Base-by-base conservation (phyloP, 2,113 vertebrate genomes). In the Uropsilus gracilis region DNA sequence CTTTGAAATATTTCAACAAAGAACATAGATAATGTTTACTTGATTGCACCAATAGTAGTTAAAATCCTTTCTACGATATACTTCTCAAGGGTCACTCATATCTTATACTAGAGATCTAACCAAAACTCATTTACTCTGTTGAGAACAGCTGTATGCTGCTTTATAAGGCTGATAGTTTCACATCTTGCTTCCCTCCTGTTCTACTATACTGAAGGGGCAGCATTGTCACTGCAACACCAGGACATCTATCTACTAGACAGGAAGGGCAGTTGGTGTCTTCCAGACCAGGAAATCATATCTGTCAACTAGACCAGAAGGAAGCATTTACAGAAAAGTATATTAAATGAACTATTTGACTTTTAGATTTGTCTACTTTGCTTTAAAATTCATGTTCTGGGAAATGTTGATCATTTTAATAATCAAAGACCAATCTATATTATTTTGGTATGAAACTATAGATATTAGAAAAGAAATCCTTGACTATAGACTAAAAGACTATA, bases 31-130 rank as follows among this genome's bases (percentile, higher is more conserved):
- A 82, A 48, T 91, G 76, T 94, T 96, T 92, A 90, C 8, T 3
- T 68, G 46, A 91, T 34, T 77, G 55, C 88, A 89, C 85, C 85
- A 95, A 96, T 59, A 76, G 80, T 76, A 75, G 64, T 83, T 95
- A 84, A 17, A 17, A 92, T 87, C 63, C 48, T 95, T 82, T 80
- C 59, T 18, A 39, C 63, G 57, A 76, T 68, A 72, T 2, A 57
- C 61, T 88, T 95, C 75, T 93, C 44, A 61, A 53, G 10, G 86
- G 20, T n/a, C 44, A 90, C 76, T 37, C 24, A 53, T 53, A 22
- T 59, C 22, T 92, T 39, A 42, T 1, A 24, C 2, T 48, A 72
- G 42, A 46, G 61, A 30, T 61, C 42, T 39, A 75, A 61, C 57
- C 64, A 26, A 61, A 26, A 92, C 86, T 88, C 7, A 39, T 46